phyloP scores from a whole-genome alignment of 2,113 vertebrate genomes.

The Rhea pennata region DNA sequence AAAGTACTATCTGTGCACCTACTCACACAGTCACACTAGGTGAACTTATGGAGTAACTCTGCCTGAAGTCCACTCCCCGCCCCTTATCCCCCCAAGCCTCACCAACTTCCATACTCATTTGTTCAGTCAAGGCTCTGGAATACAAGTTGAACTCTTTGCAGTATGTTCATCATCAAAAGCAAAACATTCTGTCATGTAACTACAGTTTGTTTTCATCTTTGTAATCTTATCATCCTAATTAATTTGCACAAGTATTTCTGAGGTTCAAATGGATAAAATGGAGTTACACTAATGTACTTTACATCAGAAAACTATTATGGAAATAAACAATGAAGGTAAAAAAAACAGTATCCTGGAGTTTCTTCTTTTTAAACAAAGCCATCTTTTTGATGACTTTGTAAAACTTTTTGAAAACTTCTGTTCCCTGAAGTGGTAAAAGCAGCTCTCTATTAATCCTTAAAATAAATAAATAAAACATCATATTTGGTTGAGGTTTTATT shows the following conservation, averaged over 20 bases:
- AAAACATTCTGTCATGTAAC: neutral
- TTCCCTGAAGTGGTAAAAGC: neutral
- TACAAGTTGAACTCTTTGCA: neutral
- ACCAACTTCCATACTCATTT: neutral
- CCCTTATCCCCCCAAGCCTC: constrained; percentile 37
- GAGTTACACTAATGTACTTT: neutral
- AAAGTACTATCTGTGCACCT: constrained; percentile 41
- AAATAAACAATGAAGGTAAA: neutral
- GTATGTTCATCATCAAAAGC: neutral
- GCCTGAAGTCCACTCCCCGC: constrained; percentile 38
- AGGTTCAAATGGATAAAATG: neutral
- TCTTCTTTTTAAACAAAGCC: neutral
- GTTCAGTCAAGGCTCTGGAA: neutral
- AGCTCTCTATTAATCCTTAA: neutral
- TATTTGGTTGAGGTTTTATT: neutral
- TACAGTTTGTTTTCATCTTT: neutral
- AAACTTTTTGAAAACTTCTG: neutral
- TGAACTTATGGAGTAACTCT: constrained; percentile 8
- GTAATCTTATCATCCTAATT: neutral
- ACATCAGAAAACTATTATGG: neutral
- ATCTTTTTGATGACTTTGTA: neutral
- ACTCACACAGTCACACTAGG: constrained; percentile 28
- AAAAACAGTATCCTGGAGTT: too few relatives aligned
- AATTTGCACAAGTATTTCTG: neutral
- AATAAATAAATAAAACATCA: neutral